These are phyloP conservation scores for Xanthorhoe designata DNA, from an alignment of 2,888 invertebrate genomes.

Conservation along the genomic window DNA sequence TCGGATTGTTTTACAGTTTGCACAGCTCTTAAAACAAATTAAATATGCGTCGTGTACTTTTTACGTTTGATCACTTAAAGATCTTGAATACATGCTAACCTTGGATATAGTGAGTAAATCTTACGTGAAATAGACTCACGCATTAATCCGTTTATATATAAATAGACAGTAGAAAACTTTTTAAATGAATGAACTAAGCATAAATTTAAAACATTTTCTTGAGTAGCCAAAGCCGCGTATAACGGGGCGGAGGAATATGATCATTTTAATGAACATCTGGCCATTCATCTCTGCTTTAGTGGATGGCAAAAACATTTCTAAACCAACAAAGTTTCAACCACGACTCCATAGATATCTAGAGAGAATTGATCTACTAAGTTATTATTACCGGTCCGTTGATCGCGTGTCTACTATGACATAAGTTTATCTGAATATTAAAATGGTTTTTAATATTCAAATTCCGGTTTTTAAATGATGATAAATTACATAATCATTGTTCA, in stretches of 20 bases:
- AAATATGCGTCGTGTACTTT: not conserved
- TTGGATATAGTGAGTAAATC: conserved; percentile 21
- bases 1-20: not conserved
- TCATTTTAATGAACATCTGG: not conserved
- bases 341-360: too few species aligned
- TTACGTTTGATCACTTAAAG: not conserved
- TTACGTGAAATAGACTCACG: conserved; percentile 2
- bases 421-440: not conserved
- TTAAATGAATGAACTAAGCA: not conserved
- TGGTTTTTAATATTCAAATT: not conserved
- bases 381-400: too few species aligned
- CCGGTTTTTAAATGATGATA: not conserved
- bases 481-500: conserved; percentile 24
- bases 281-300: too few species aligned
- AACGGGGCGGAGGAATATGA: too few species aligned
- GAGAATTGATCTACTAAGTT: too few species aligned
- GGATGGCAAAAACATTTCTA: too few species aligned
- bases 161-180: not conserved
- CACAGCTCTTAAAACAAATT: not conserved
- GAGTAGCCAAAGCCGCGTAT: too few species aligned
- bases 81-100: conserved; percentile 26
- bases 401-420: too few species aligned
- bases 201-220: not conserved
- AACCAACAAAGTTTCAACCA: too few species aligned
- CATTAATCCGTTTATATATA: conserved; percentile 1